A percentile compares a stretch with the other conserved stretches of the same genome.
Conservation (phyloP, 1,140 invertebrate genomes). For the Aphelenchoides avenae region DNA sequence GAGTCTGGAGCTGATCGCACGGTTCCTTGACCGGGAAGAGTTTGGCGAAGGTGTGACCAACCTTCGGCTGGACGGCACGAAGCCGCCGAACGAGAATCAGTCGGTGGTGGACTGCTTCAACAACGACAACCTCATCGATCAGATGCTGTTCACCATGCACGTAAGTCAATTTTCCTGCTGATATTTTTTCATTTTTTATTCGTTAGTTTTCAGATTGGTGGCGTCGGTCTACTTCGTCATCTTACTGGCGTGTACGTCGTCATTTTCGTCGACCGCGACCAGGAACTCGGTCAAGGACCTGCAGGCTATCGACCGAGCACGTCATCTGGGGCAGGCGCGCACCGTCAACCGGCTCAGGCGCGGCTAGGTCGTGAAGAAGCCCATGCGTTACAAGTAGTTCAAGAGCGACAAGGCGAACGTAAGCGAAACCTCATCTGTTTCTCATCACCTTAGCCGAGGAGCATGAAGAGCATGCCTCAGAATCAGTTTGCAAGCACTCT, state of each 20-base stretch:
- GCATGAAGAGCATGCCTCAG: no score
- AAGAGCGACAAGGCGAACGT: conserved; percentile 57
- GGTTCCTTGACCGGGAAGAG: conserved; percentile 72
- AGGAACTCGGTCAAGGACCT: conserved; percentile 98
- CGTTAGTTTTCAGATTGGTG: conserved; percentile 67
- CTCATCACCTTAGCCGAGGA: no score
- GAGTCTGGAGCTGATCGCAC: conserved; percentile 90
- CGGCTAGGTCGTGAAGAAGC: conserved; percentile 93
- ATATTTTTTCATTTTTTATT: not conserved
- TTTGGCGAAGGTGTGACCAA: conserved; percentile 70
- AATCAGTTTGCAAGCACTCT: no score
- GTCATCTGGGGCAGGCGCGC: conserved; percentile 95
- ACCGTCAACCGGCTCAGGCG: conserved; percentile 95
- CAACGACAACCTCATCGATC: conserved; percentile 91
- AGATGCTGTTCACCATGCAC: conserved; percentile 84
- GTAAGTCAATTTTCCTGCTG: conserved; percentile 62
- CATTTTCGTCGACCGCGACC: conserved; percentile 99
- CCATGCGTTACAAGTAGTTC: conserved; percentile 72
- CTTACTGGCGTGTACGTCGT: conserved; percentile 94
- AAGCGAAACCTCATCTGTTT: no score
- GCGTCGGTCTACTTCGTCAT: conserved; percentile 91
- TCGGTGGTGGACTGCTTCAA: conserved; percentile 72
- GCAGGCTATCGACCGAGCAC: conserved; percentile 92
- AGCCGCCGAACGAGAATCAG: conserved; percentile 79
- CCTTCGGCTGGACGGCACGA: conserved; percentile 84